phyloP scores from a whole-genome alignment of 2,797 vertebrate species.

The Euphonia xanthogaster region DNA sequence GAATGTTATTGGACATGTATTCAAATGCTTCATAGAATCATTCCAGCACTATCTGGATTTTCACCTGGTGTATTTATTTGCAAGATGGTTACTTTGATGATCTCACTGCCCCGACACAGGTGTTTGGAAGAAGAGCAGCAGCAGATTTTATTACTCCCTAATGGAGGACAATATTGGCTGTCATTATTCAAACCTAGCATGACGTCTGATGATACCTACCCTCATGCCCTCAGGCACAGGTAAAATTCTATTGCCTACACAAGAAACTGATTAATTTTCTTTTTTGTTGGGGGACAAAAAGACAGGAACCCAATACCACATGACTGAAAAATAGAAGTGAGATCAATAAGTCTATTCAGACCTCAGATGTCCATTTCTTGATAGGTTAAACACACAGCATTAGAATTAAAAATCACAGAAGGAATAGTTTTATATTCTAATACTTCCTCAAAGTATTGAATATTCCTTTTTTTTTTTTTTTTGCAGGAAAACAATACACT shows the following conservation, averaged over 20 bases:
- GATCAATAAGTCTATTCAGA: not conserved
- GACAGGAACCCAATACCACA: not conserved
- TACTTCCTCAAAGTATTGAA: not conserved
- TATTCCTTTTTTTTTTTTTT: not conserved
- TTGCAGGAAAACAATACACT: not conserved
- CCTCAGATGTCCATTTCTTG: not conserved
- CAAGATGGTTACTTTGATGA: not conserved
- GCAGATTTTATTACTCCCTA: not conserved
- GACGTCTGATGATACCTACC: not conserved
- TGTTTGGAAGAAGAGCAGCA: not conserved
- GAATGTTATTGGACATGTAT: not conserved
- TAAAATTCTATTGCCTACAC: not conserved
- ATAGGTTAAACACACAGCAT: not conserved
- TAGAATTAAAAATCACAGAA: not conserved
- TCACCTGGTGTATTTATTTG: not conserved
- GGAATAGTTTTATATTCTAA: not conserved
- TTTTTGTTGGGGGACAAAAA: not conserved
- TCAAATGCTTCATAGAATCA: not conserved
- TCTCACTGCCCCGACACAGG: not conserved
- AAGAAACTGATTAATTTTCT: not conserved
- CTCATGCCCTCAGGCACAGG: not conserved
- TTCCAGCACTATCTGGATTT: not conserved
- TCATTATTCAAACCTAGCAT: not conserved
- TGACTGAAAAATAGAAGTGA: not conserved
- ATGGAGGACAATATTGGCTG: not conserved